Evolutionary conservation across 2,113 vertebrate genomes (phyloP), one percentile per base, ranked within the genome.

Genomic region (Australoheros scitulus): DNA sequence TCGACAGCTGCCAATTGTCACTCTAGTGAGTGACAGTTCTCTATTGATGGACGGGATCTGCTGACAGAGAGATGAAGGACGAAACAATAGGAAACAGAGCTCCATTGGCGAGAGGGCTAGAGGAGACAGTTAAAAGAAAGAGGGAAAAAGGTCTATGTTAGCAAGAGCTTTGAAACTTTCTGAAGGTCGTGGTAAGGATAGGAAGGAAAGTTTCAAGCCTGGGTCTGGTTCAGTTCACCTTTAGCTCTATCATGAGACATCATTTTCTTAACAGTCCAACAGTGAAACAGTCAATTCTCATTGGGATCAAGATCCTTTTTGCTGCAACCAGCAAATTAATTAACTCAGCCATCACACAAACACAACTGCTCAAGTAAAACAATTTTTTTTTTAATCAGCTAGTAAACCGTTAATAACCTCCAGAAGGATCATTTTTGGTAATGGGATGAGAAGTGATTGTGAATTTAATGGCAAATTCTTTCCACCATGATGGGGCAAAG

Each of bases 1-100:
- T 94, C 88, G 94, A 94, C 93, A 94, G 91, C 89, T 93, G 94
- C 93, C 93, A 91, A 94, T 94, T 94, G 94, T 94, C 85, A 84
- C 87, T 87, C 10, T 55, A 26, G 29, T 93, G 94, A 94, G 88
- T 92, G 93, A 94, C 94, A 93, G 91, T 77, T 86, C 34, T 85
- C 87, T 94, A 94, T 94, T 93, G 94, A 94, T 89, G 91, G 91
- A 91, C 77, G 8, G 89, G 85, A 92, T 83, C 79, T 92, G 92
- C 90, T 90, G 93, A 94, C 90, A 77, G 87, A 90, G 88, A 85
- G 86, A 90, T 38, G 88, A 87, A 91, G 87, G 86, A 89, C 86
- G 78, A 93, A 94, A 93, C 93, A 94, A 93, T 87, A 90, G 80
- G 60, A 89, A 90, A 88, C 79, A 76, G 77, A 91, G 76, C 63